phyloP scores from a whole-genome alignment of 2,888 invertebrate species.

The Drosophila melanosoma region DNA sequence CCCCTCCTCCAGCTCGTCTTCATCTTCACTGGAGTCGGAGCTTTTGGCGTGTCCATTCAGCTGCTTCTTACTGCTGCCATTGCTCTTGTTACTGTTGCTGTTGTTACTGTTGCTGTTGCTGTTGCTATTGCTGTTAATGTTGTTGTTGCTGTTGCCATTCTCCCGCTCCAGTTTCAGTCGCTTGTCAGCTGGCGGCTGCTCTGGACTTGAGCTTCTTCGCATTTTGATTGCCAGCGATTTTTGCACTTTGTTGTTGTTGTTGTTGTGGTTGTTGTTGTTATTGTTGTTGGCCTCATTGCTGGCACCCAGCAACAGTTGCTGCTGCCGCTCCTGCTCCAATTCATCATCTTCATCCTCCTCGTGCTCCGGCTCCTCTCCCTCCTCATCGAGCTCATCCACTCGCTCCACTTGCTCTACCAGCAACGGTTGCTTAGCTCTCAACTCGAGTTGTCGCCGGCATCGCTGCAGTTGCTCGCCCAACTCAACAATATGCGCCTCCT shows the following conservation, averaged over 20 bases:
- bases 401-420: conserved; percentile 47
- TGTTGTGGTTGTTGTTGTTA: conserved; percentile 39
- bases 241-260: conserved; percentile 28
- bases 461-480: conserved; percentile 83
- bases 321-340: conserved; percentile 38
- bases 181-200: conserved; percentile 35
- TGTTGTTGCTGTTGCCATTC: conserved; percentile 11
- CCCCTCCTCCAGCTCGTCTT: conserved; percentile 38
- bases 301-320: conserved; percentile 33
- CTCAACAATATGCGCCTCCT: conserved; percentile 83
- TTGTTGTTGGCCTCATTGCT: conserved; percentile 69
- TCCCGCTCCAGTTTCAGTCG: conserved; percentile 36
- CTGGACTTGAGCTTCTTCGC: conserved; percentile 51
- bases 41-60: conserved; percentile 39
- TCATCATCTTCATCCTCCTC: conserved; percentile 42
- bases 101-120: conserved; percentile 1
- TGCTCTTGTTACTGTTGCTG: conserved; percentile 12
- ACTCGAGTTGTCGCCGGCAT: conserved; percentile 78
- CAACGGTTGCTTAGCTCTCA: conserved; percentile 59
- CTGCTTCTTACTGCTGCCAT: conserved; percentile 8
- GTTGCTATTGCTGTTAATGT: not conserved
- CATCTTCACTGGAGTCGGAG: conserved; percentile 38
- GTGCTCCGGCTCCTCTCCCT: conserved; percentile 19
- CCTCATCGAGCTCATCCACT: conserved; percentile 13
- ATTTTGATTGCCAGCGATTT: conserved; percentile 43